Conservation (phyloP, 1,140 invertebrate genomes). For the Episyrphus balteatus region DNA sequence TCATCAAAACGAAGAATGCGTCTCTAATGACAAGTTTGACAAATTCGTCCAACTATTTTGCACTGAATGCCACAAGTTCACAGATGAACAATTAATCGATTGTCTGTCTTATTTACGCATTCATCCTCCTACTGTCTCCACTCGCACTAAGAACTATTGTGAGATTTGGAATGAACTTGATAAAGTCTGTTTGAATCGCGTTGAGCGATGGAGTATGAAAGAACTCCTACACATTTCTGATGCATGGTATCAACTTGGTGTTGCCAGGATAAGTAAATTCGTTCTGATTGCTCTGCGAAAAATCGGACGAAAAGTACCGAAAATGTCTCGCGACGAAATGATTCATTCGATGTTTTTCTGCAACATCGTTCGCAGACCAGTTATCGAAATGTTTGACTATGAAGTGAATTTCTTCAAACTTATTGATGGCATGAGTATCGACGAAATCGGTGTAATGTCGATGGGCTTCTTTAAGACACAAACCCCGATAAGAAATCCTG, state of each 20-base stretch:
- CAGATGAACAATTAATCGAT: conserved; percentile 35
- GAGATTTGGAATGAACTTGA: conserved; percentile 45
- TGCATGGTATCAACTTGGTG: conserved; percentile 38
- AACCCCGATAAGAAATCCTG: conserved; percentile 38
- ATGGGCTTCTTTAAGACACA: conserved; percentile 52
- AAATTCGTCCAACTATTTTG: conserved; percentile 35
- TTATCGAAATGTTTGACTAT: conserved; percentile 43
- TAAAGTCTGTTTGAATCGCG: conserved; percentile 38
- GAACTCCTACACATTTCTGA: conserved; percentile 40
- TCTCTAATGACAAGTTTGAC: conserved; percentile 32
- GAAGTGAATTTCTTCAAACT: conserved; percentile 39
- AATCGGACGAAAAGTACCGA: conserved; percentile 34
- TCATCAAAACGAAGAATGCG: conserved; percentile 14
- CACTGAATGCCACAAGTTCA: conserved; percentile 34
- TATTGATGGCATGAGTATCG: conserved; percentile 37
- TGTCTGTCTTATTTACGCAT: conserved; percentile 28
- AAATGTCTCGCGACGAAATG: conserved; percentile 40
- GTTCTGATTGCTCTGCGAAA: conserved; percentile 38
- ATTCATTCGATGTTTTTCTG: conserved; percentile 45
- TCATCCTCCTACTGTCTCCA: conserved; percentile 28
- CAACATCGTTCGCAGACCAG: conserved; percentile 35
- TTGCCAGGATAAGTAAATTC: conserved; percentile 35
- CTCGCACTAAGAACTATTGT: conserved; percentile 36
- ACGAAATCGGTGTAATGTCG: conserved; percentile 45
- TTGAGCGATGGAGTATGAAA: conserved; percentile 29